Conservation (phyloP, 2,113 vertebrate species). For the Hippocampus zosterae region DNA sequence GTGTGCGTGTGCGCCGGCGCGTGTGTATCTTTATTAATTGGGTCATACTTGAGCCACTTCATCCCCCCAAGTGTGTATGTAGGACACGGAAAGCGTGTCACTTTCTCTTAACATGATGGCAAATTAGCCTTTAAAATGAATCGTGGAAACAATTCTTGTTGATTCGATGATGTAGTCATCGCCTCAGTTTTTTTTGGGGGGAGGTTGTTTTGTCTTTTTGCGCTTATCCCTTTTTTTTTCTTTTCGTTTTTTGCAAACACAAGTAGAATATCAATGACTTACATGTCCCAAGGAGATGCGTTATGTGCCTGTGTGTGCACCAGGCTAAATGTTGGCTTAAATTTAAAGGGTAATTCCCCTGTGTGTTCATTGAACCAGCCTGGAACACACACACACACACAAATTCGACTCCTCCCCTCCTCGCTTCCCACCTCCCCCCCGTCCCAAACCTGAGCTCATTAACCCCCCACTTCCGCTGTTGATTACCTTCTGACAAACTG, state of each 20-base stretch:
- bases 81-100: slow-evolving; percentile 12
- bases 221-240: no score
- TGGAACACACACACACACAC: slow-evolving; percentile 1
- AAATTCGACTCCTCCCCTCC: neutral
- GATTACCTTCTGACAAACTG: slow-evolving; percentile 33
- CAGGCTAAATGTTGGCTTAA: slow-evolving; percentile 55
- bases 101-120: neutral
- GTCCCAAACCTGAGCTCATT: slow-evolving; percentile 43
- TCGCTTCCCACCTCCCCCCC: slow-evolving; percentile 12
- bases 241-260: slow-evolving; percentile 52
- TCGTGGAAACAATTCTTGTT: neutral
- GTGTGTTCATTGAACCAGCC: slow-evolving; percentile 46
- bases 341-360: slow-evolving; percentile 62
- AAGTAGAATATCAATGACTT: slow-evolving; percentile 57
- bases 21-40: slow-evolving; percentile 53
- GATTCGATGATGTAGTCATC: neutral
- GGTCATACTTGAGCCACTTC: slow-evolving; percentile 60
- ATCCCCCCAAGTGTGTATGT: slow-evolving; percentile 39
- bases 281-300: slow-evolving; percentile 34
- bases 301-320: slow-evolving; percentile 28
- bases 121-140: neutral
- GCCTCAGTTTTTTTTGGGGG: neutral
- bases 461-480: slow-evolving; percentile 35
- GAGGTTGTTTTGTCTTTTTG: slow-evolving; percentile 12
- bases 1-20: slow-evolving; percentile 16